Evolutionary conservation across 2,888 invertebrate species (phyloP).

Genomic region (Sclerodermus sp.): DNA sequence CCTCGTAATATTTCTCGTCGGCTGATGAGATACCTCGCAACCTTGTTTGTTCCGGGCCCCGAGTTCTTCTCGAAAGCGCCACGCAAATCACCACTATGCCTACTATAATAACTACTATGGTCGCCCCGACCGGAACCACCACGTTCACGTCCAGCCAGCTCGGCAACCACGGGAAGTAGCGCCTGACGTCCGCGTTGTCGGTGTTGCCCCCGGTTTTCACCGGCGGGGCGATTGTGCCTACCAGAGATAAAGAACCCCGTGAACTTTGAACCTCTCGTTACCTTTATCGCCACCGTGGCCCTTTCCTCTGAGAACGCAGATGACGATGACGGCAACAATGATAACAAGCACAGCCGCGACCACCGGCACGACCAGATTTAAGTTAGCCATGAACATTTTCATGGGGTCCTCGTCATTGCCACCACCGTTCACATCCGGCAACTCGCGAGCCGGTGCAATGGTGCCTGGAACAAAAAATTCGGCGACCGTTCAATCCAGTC

Average conservation of each 20-base stretch:
- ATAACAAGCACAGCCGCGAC: constrained; percentile 90
- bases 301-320: constrained; percentile 86
- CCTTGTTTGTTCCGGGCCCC: constrained; percentile 69
- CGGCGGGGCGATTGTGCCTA: constrained; percentile 82
- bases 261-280: constrained; percentile 54
- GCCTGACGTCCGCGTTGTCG: constrained; percentile 57
- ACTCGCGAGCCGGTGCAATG: constrained; percentile 87
- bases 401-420: constrained; percentile 73
- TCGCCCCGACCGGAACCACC: constrained; percentile 86
- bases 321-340: constrained; percentile 89
- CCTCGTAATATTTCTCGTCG: constrained; percentile 58
- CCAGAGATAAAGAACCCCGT: constrained; percentile 38
- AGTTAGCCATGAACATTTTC: constrained; percentile 85
- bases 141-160: constrained; percentile 89
- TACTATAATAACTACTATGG: constrained; percentile 86
- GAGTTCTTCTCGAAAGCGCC: constrained; percentile 76
- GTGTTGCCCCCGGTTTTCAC: constrained; percentile 61
- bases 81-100: constrained; percentile 90
- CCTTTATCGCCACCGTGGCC: constrained; percentile 77
- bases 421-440: constrained; percentile 69
- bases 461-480: constrained; percentile 80
- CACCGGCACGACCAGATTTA: constrained; percentile 92
- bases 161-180: constrained; percentile 75
- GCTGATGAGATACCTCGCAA: constrained; percentile 70
- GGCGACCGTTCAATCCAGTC: constrained; percentile 35